These are phyloP conservation scores for Apteryx owenii DNA, from an alignment of 2,113 vertebrate species.

Conservation along the genomic window DNA sequence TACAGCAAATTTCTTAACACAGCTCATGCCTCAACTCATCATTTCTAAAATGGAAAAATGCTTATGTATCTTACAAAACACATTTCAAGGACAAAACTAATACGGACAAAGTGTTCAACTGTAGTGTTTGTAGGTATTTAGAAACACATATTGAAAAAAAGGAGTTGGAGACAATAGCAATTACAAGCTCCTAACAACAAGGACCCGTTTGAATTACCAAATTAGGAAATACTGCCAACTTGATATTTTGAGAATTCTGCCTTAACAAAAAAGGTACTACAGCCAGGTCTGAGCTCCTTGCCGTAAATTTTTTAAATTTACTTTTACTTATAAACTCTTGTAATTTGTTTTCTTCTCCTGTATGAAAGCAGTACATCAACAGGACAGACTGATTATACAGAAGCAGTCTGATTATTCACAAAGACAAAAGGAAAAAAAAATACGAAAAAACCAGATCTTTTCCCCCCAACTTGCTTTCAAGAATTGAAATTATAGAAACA, in stretches of 20 bases:
- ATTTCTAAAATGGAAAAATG: conserved; percentile 40
- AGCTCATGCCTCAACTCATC: conserved; percentile 15
- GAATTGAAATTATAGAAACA: not conserved
- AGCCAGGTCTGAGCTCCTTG: not conserved
- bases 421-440: not conserved
- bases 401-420: not conserved
- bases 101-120: conserved; percentile 13
- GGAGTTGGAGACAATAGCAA: not conserved
- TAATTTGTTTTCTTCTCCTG: not conserved
- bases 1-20: not conserved
- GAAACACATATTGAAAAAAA: not conserved
- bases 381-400: not conserved
- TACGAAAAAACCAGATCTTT: not conserved
- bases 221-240: not conserved
- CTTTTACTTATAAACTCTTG: not conserved
- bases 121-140: not conserved
- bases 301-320: not conserved
- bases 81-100: conserved; percentile 53
- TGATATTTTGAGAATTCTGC: not conserved
- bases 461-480: not conserved
- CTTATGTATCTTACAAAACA: conserved; percentile 10
- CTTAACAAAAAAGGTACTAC: not conserved
- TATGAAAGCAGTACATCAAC: not conserved
- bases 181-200: not conserved
- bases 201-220: not conserved